Evolutionary conservation across 2,113 vertebrate genomes (phyloP).

Genomic region (Diphyllodes magnificus): DNA sequence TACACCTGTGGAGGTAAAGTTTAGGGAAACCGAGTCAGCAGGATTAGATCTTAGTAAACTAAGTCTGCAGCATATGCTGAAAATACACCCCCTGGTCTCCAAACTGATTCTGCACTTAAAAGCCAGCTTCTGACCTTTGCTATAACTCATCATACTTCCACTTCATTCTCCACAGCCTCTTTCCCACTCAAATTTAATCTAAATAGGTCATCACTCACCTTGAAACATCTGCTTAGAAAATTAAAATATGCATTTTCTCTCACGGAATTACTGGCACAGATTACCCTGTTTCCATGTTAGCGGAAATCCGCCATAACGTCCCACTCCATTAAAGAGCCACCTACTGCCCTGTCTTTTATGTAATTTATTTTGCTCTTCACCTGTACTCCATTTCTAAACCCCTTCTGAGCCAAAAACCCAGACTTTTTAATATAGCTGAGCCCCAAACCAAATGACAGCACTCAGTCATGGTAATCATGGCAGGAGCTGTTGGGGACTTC

Average conservation of each 20-base stretch:
- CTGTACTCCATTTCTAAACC: not conserved
- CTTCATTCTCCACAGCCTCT: not conserved
- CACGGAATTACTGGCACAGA: not conserved
- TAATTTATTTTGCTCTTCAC: not conserved
- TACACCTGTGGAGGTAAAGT: not conserved
- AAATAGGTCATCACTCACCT: not conserved
- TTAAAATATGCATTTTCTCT: not conserved
- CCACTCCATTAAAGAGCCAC: not conserved
- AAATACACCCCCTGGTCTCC: not conserved
- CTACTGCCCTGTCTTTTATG: not conserved
- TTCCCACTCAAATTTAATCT: not conserved
- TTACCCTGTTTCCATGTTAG: not conserved
- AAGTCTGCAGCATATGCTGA: not conserved
- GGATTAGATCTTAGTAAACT: not conserved
- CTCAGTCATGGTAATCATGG: not conserved
- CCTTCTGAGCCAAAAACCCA: not conserved
- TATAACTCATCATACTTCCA: not conserved
- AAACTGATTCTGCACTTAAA: not conserved
- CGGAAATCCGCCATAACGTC: not conserved
- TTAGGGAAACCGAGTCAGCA: not conserved
- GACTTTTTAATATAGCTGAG: not conserved
- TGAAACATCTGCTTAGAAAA: slow-evolving; percentile 18
- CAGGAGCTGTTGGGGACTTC: not conserved
- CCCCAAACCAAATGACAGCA: not conserved
- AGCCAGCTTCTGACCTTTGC: not conserved